These are phyloP conservation scores for Tretioscincus oriximinensis DNA, from an alignment of 2,113 vertebrate genomes.

Conservation along the genomic window DNA sequence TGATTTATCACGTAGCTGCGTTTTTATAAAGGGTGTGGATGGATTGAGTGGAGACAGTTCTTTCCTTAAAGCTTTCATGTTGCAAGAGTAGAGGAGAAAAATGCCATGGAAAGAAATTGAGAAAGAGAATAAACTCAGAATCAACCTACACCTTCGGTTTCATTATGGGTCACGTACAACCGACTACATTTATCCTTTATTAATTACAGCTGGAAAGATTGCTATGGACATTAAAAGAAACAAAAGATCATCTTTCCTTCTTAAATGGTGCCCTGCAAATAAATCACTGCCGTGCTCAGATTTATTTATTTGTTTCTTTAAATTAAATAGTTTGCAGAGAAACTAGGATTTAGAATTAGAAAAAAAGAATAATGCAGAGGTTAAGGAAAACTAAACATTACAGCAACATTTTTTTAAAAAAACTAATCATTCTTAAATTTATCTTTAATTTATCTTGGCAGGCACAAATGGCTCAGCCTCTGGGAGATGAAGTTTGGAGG, in stretches of 20 bases:
- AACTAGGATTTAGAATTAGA: no score
- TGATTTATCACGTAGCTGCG: neutral
- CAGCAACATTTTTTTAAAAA: no score
- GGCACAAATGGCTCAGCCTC: no score
- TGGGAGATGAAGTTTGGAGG: no score
- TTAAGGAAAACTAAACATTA: no score
- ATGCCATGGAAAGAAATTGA: neutral
- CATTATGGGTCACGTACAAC: neutral
- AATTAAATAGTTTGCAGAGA: no score
- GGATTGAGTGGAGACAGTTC: neutral
- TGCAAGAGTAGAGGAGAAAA: neutral
- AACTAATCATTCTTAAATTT: no score
- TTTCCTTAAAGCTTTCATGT: neutral
- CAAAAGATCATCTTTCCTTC: neutral
- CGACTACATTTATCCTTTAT: neutral
- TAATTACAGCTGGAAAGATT: neutral
- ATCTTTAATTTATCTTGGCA: no score
- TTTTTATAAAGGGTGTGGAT: neutral
- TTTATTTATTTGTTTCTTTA: no score
- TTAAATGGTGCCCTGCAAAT: neutral
- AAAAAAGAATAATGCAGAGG: no score
- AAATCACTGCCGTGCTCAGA: no score
- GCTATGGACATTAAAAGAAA: neutral
- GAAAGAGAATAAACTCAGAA: neutral
- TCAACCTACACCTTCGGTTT: neutral